A percentile compares a stretch with the other conserved stretches of the same genome.
Evolutionary conservation across 2,888 invertebrate species (phyloP).

Genomic region (Temnothorax ravouxi): DNA sequence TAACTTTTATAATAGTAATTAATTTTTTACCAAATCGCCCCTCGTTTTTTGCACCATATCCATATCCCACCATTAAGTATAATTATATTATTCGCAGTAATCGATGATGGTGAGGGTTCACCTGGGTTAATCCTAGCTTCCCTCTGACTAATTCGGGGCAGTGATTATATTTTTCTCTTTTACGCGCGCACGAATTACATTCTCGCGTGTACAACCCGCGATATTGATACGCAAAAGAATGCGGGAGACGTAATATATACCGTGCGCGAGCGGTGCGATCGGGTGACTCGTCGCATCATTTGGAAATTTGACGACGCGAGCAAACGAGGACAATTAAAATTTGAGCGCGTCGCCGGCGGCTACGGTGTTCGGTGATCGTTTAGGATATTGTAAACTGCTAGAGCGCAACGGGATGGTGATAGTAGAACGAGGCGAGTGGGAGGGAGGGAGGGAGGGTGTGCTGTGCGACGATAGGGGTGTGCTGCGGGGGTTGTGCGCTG

Average conservation of each 20-base stretch:
- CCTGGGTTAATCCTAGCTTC: constrained; percentile 17
- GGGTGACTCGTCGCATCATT: constrained; percentile 56
- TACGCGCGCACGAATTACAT: constrained; percentile 4
- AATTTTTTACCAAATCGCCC: constrained; percentile 73
- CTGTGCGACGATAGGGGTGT: constrained; percentile 19
- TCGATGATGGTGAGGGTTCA: constrained; percentile 70
- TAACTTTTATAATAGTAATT: constrained; percentile 78
- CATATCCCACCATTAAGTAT: constrained; percentile 53
- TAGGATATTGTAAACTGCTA: constrained; percentile 59
- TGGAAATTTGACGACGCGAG: constrained; percentile 59
- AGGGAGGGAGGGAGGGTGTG: neutral
- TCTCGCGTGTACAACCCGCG: constrained; percentile 26
- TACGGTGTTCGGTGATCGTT: constrained; percentile 59
- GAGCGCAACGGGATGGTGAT: constrained; percentile 18
- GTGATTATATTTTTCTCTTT: constrained; percentile 9
- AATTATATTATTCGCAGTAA: constrained; percentile 78
- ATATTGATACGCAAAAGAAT: constrained; percentile 52
- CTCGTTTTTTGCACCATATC: neutral
- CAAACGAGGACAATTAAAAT: constrained; percentile 59
- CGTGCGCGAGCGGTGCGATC: constrained; percentile 44
- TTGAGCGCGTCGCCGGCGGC: constrained; percentile 54
- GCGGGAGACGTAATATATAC: constrained; percentile 49
- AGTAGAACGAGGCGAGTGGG: neutral
- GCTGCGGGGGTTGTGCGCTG: constrained; percentile 51
- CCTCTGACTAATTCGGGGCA: neutral